Percentiles rank a stretch among this genome's conserved stretches.
phyloP scores from a whole-genome alignment of 2,113 vertebrate species.

The Poeciliopsis retropinna region DNA sequence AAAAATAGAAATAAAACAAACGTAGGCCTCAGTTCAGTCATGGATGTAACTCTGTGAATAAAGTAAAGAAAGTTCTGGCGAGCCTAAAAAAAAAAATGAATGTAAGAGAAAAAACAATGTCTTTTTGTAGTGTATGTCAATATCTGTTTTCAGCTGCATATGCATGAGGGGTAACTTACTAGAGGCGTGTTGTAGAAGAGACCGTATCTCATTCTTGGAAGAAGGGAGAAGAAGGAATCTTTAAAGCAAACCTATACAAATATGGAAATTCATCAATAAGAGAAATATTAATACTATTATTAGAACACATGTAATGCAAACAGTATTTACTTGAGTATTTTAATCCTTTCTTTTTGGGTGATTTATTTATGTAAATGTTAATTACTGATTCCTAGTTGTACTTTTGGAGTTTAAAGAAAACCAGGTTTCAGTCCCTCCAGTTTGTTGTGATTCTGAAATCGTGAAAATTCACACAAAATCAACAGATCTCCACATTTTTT shows the following conservation, averaged over 20 bases:
- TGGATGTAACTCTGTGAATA: too few relatives aligned
- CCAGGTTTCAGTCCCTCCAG: too few relatives aligned
- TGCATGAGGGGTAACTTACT: constrained; percentile 77
- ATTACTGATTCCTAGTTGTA: neutral
- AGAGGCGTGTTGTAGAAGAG: constrained; percentile 97
- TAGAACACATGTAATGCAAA: neutral
- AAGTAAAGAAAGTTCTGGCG: neutral
- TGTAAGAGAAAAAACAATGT: neutral
- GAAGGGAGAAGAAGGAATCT: constrained; percentile 90
- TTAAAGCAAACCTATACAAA: constrained; percentile 90
- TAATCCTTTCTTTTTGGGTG: neutral
- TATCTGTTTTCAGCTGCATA: neutral
- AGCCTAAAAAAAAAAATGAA: neutral
- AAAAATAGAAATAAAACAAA: too few relatives aligned
- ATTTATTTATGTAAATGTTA: neutral
- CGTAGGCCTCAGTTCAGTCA: too few relatives aligned
- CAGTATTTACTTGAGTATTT: neutral
- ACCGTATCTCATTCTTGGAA: constrained; percentile 95
- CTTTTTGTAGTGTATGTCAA: neutral
- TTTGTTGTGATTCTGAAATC: too few relatives aligned
- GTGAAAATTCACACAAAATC: too few relatives aligned
- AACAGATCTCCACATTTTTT: too few relatives aligned
- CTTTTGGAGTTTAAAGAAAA: neutral
- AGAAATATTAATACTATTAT: neutral
- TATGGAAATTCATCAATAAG: constrained; percentile 15